A percentile compares a stretch with the other conserved stretches of the same genome.
These are phyloP conservation scores for Campylomormyrus numenius DNA, from an alignment of 2,113 vertebrate genomes.

Conservation along the genomic window DNA sequence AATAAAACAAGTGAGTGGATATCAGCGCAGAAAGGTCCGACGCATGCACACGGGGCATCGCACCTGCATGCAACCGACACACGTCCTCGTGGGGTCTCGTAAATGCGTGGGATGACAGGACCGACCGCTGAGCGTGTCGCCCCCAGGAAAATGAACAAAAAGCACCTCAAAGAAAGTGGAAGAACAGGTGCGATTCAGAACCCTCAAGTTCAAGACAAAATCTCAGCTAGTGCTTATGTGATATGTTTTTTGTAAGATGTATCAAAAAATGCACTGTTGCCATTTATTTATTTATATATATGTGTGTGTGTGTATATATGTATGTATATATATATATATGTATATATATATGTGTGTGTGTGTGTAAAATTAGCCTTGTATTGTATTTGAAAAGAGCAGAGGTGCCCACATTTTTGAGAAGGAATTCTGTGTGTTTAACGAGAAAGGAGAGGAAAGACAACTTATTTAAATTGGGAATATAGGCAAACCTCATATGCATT, in stretches of 20 bases:
- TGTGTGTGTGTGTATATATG: no score
- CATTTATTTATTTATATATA: not conserved
- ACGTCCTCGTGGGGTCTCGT: not conserved
- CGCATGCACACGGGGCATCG: not conserved
- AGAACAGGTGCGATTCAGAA: not conserved
- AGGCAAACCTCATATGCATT: slow-evolving; percentile 78
- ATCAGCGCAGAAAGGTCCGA: not conserved
- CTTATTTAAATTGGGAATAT: slow-evolving; percentile 75
- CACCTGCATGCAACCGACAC: not conserved
- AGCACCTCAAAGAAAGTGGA: not conserved
- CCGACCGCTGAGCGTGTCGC: not conserved
- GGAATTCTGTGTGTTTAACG: slow-evolving; percentile 63
- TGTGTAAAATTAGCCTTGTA: slow-evolving; percentile 53
- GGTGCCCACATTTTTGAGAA: slow-evolving; percentile 59
- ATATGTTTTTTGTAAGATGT: not conserved
- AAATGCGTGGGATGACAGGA: not conserved
- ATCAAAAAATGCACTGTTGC: not conserved
- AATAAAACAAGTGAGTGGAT: not conserved
- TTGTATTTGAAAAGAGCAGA: slow-evolving; percentile 58
- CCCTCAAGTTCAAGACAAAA: not conserved
- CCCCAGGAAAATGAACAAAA: not conserved
- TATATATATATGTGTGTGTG: not conserved
- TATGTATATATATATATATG: no score
- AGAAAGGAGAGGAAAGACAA: slow-evolving; percentile 55
- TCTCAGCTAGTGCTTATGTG: not conserved